Percentiles rank a stretch among this genome's conserved stretches.
These are phyloP conservation scores for Drosophila prostipennis DNA, from an alignment of 2,888 invertebrate genomes.

Conservation along the genomic window DNA sequence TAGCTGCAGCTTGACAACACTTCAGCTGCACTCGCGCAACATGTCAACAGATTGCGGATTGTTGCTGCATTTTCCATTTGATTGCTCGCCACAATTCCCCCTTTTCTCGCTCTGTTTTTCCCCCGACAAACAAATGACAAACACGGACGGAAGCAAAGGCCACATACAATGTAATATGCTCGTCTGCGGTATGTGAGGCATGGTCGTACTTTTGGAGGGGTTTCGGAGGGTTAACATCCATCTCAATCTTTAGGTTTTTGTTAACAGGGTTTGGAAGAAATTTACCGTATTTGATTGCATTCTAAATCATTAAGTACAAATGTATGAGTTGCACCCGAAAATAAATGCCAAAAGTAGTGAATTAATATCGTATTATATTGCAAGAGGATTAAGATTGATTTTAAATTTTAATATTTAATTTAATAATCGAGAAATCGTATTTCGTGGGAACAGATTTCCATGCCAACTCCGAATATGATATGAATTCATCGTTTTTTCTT, in stretches of 20 bases:
- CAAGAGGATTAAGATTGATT: no score
- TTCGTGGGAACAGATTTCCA: no score
- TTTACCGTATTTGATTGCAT: no score
- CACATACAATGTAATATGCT: conserved; percentile 37
- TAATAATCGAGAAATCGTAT: no score
- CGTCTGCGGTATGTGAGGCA: conserved; percentile 25
- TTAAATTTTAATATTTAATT: no score
- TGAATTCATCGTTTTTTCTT: no score
- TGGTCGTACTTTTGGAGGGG: neutral
- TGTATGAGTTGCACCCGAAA: no score
- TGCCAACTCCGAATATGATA: no score
- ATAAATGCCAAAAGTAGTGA: no score
- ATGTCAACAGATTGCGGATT: conserved; percentile 49
- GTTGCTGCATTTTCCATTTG: conserved; percentile 73
- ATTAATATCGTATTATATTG: no score
- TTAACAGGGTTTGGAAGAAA: neutral
- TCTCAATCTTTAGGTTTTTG: neutral
- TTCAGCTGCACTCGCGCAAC: conserved; percentile 65
- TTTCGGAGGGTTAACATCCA: neutral
- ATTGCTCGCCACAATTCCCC: conserved; percentile 61
- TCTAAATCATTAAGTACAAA: no score
- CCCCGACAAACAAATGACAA: conserved; percentile 21
- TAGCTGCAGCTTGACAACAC: conserved; percentile 27
- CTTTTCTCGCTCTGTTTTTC: conserved; percentile 2
- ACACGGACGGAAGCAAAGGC: conserved; percentile 13